Percentiles rank a stretch among this genome's conserved stretches.
Conservation (phyloP, 2,113 vertebrate genomes). For the Meleagris gallopavo region DNA sequence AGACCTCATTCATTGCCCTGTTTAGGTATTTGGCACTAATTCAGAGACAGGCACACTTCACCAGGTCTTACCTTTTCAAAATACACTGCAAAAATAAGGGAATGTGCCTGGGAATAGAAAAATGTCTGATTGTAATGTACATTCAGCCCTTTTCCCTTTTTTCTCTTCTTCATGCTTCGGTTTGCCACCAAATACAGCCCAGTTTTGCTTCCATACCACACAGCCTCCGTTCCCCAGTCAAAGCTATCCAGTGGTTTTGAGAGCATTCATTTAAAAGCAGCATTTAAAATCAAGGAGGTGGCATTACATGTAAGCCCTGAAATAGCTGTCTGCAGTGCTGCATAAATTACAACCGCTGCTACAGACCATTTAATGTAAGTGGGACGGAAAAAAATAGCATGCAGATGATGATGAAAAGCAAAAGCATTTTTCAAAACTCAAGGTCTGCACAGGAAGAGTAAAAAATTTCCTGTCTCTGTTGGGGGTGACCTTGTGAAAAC, state of each 20-base stretch:
- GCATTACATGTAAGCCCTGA: neutral
- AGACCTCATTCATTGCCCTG: neutral
- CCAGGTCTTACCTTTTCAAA: neutral
- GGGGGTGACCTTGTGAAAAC: constrained; percentile 47
- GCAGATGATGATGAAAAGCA: neutral
- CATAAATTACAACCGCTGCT: constrained; percentile 5
- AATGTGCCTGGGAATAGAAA: neutral
- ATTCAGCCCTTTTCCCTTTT: neutral
- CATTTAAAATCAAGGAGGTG: neutral
- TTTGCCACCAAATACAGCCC: neutral
- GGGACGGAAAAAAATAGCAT: neutral
- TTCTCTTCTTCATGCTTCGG: neutral
- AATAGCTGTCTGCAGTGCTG: neutral
- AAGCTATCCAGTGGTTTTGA: neutral
- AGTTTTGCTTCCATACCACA: neutral
- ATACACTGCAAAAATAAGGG: neutral
- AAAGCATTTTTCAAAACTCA: constrained; percentile 20
- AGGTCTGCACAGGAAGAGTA: neutral
- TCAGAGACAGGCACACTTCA: neutral
- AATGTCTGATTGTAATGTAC: neutral
- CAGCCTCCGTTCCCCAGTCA: neutral
- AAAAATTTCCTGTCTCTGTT: neutral
- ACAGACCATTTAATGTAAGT: neutral
- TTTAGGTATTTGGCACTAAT: neutral
- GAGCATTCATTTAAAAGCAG: neutral